Evolutionary conservation across 2,888 invertebrate genomes (phyloP).

Genomic region (Octonoba sinensis): DNA sequence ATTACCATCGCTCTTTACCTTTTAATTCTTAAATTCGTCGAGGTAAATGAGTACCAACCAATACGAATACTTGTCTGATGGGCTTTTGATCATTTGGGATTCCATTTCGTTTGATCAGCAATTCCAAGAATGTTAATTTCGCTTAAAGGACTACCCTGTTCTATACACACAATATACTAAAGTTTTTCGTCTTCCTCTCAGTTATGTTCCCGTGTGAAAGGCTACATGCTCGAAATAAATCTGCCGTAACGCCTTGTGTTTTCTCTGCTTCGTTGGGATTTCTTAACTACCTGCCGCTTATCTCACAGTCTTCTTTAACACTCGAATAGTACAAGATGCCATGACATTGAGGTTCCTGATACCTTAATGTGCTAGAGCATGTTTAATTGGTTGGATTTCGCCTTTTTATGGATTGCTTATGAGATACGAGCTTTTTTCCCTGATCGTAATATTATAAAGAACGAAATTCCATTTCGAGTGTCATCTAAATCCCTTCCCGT

Average conservation of each 20-base stretch:
- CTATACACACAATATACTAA: conserved; percentile 13
- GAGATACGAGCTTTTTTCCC: too few species aligned
- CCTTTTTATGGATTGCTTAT: too few species aligned
- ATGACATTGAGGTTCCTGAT: conserved; percentile 4
- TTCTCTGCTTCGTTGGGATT: conserved; percentile 44
- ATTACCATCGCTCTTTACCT: too few species aligned
- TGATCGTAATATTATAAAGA: too few species aligned
- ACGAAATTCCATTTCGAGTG: too few species aligned
- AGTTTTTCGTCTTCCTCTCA: conserved; percentile 15
- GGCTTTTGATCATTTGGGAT: conserved; percentile 12
- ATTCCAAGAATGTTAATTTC: conserved; percentile 28
- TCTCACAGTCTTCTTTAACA: conserved; percentile 18
- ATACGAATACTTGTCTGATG: background rate
- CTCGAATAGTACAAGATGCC: conserved; percentile 12
- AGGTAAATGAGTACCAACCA: too few species aligned
- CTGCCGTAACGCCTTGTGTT: conserved; percentile 43
- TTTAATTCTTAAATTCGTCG: too few species aligned
- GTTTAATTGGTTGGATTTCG: conserved; percentile 2
- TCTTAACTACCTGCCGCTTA: conserved; percentile 27
- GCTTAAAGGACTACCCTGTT: conserved; percentile 2
- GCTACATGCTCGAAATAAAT: conserved; percentile 28
- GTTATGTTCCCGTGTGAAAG: conserved; percentile 52
- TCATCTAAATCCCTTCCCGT: too few species aligned
- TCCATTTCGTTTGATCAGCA: conserved; percentile 16
- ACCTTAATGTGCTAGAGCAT: conserved; percentile 4